Conservation (phyloP, 1,140 invertebrate genomes). For the Andricus grossulariae region DNA sequence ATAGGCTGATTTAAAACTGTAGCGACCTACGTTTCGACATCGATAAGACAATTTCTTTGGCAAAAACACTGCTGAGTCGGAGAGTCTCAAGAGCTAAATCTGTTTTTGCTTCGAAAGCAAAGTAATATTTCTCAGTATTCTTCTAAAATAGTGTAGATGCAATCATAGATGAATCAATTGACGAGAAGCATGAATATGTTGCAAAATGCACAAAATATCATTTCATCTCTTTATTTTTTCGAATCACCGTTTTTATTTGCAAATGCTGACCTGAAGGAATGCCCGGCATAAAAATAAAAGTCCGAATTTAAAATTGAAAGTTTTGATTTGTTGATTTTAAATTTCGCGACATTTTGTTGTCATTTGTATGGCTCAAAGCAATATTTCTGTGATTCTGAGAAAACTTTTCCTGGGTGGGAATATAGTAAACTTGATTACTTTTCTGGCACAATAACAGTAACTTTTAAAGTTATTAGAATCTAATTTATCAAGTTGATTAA, state of each 20-base stretch:
- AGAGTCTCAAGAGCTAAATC: constrained; percentile 19
- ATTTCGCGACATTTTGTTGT: too few species aligned
- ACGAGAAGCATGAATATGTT: background rate
- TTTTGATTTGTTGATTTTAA: too few species aligned
- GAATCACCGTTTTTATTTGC: too few species aligned
- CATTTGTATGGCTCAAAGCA: too few species aligned
- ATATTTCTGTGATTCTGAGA: background rate
- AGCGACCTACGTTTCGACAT: constrained; percentile 25
- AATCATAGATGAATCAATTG: background rate
- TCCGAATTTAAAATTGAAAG: too few species aligned
- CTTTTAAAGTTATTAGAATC: too few species aligned
- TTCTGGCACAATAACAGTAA: background rate
- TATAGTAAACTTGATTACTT: background rate
- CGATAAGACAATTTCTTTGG: constrained; percentile 26
- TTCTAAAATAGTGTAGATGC: background rate
- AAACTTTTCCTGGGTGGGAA: background rate
- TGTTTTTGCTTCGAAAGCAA: constrained; percentile 11
- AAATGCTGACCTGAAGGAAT: too few species aligned
- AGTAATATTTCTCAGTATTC: background rate
- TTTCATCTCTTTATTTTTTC: too few species aligned
- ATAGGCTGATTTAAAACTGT: constrained; percentile 26
- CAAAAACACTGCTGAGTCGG: constrained; percentile 25
- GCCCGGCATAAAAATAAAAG: too few species aligned
- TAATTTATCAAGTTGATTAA: constrained; percentile 5
- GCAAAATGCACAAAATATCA: background rate